Percentiles rank a stretch among this genome's conserved stretches.
phyloP scores from a whole-genome alignment of 2,797 vertebrate genomes.

The Philypnodon macrostomus region DNA sequence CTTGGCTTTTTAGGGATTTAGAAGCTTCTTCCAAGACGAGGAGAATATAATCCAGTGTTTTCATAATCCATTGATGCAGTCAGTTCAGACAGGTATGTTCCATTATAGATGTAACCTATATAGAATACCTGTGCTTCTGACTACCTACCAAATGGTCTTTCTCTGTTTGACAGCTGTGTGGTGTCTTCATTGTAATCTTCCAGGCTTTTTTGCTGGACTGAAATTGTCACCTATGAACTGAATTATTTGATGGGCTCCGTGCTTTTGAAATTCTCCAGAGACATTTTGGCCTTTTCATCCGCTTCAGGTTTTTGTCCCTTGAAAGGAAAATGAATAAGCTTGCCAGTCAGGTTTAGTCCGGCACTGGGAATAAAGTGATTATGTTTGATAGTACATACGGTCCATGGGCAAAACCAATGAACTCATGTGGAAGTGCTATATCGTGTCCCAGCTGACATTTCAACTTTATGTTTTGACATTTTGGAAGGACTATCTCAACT shows the following conservation, averaged over 20 bases:
- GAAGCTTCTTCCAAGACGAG: conserved; percentile 26
- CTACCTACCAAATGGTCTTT: conserved; percentile 25
- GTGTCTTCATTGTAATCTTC: conserved; percentile 29
- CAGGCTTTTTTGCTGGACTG: conserved; percentile 4
- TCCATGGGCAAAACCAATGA: conserved; percentile 28
- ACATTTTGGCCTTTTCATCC: conserved; percentile 53
- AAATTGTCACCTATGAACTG: conserved; percentile 39
- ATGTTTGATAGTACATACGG: conserved; percentile 16
- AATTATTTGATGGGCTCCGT: conserved; percentile 30
- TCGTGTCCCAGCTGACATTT: not conserved
- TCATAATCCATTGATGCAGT: conserved; percentile 56
- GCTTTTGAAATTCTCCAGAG: conserved; percentile 42
- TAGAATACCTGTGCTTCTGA: conserved; percentile 21
- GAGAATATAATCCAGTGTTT: conserved; percentile 62
- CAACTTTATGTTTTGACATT: not conserved
- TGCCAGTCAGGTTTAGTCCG: conserved; percentile 61
- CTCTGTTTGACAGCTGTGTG: conserved; percentile 31
- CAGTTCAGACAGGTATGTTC: conserved; percentile 15
- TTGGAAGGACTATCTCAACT: not conserved
- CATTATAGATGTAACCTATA: not conserved
- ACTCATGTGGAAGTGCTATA: conserved; percentile 7
- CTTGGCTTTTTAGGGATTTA: conserved; percentile 56
- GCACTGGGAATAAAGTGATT: conserved; percentile 44
- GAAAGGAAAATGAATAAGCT: conserved; percentile 42
- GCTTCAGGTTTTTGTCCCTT: conserved; percentile 26